These are phyloP conservation scores for Platorchestia sp. DNA, from an alignment of 1,140 invertebrate genomes.

Conservation along the genomic window DNA sequence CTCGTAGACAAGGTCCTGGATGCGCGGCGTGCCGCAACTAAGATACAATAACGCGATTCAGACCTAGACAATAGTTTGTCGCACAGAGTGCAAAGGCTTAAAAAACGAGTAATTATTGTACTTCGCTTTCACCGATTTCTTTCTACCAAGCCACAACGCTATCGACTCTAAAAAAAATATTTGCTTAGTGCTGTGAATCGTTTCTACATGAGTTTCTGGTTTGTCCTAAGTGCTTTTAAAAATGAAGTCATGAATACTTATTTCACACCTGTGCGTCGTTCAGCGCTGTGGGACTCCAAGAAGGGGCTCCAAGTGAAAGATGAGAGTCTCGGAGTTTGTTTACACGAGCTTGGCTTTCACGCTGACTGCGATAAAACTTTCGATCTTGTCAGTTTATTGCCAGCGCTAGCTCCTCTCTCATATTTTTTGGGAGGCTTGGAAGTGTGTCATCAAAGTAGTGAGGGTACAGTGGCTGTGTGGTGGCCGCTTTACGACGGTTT, in stretches of 20 bases:
- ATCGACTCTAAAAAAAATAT: not conserved
- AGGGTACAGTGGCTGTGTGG: not conserved
- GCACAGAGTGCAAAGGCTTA: too few relatives aligned
- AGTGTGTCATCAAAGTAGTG: not conserved
- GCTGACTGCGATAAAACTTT: constrained; percentile 46
- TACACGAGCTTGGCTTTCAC: constrained; percentile 48
- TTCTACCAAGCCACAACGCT: not conserved
- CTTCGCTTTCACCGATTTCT: too few relatives aligned
- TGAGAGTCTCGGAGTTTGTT: constrained; percentile 40
- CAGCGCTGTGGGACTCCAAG: not conserved
- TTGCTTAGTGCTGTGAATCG: not conserved
- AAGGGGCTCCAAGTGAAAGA: not conserved
- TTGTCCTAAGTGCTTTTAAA: not conserved
- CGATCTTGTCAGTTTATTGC: constrained; percentile 54
- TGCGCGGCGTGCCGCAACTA: too few relatives aligned
- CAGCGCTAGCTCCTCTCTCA: not conserved
- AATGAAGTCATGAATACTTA: not conserved
- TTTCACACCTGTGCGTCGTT: not conserved
- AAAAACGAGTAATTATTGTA: too few relatives aligned
- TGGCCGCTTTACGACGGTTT: not conserved
- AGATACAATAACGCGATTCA: too few relatives aligned
- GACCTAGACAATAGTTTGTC: too few relatives aligned
- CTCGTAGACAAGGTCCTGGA: too few relatives aligned
- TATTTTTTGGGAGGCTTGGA: constrained; percentile 7
- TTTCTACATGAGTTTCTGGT: not conserved